A percentile compares a stretch with the other conserved stretches of the same genome.
Evolutionary conservation across 1,140 invertebrate genomes (phyloP).

Genomic region (Procambarus clarkii): DNA sequence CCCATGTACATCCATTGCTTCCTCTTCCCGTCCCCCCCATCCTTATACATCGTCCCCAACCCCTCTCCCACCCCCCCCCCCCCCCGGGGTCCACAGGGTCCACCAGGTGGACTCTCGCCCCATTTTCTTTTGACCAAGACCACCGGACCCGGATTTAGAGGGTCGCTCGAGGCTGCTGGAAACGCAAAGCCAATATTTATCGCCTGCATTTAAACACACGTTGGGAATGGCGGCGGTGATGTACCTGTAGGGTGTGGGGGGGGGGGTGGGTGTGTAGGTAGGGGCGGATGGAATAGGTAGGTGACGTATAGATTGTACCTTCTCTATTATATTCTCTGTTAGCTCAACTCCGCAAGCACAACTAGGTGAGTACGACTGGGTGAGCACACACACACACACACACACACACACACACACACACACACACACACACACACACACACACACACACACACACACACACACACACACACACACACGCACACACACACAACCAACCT

Average conservation of each 20-base stretch:
- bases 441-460: no score
- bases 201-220: not conserved
- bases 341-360: no score
- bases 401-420: no score
- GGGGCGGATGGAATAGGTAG: no score
- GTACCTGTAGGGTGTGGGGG: no score
- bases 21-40: not conserved
- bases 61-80: no score
- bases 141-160: constrained; percentile 13
- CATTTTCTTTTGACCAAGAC: constrained; percentile 21
- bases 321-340: no score
- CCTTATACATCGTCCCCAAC: not conserved
- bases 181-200: not conserved
- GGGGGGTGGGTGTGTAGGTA: no score
- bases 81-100: not conserved
- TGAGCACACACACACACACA: no score
- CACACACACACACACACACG: not conserved
- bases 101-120: constrained; percentile 25
- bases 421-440: no score
- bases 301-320: no score
- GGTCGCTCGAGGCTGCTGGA: not conserved
- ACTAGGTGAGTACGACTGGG: no score
- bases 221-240: not conserved
- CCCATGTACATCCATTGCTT: not conserved
- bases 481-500: not conserved